Evolutionary conservation across 2,888 invertebrate genomes (phyloP).

Genomic region (Lissonota sp.): DNA sequence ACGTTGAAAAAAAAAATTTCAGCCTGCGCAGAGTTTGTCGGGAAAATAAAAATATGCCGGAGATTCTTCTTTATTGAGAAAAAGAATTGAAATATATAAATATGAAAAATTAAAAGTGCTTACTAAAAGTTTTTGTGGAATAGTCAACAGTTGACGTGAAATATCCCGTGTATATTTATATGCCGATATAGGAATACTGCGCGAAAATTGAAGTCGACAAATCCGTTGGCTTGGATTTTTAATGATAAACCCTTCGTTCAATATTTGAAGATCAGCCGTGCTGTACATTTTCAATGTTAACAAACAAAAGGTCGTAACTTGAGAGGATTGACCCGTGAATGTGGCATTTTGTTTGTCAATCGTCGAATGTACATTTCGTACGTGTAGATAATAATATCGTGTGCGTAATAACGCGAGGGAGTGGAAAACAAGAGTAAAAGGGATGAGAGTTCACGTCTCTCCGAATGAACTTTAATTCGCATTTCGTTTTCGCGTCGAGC

Average conservation of each 20-base stretch:
- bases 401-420: neutral
- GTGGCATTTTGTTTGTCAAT: no score
- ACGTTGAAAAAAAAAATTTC: no score
- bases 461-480: constrained; percentile 58
- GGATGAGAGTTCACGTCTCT: constrained; percentile 21
- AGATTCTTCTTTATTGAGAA: no score
- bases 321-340: no score
- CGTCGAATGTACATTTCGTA: neutral
- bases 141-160: no score
- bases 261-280: constrained; percentile 34
- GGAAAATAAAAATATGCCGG: no score
- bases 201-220: constrained; percentile 26
- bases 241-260: constrained; percentile 56
- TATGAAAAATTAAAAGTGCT: no score
- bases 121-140: no score
- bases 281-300: neutral
- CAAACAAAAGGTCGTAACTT: no score
- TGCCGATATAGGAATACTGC: neutral
- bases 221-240: constrained; percentile 47
- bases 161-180: no score
- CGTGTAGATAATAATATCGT: constrained; percentile 1
- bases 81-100: no score
- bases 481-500: constrained; percentile 51
- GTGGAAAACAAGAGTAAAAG: constrained; percentile 16
- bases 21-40: no score